These are phyloP conservation scores for Drosophila chauvacae DNA, from an alignment of 1,140 invertebrate genomes.

Conservation along the genomic window DNA sequence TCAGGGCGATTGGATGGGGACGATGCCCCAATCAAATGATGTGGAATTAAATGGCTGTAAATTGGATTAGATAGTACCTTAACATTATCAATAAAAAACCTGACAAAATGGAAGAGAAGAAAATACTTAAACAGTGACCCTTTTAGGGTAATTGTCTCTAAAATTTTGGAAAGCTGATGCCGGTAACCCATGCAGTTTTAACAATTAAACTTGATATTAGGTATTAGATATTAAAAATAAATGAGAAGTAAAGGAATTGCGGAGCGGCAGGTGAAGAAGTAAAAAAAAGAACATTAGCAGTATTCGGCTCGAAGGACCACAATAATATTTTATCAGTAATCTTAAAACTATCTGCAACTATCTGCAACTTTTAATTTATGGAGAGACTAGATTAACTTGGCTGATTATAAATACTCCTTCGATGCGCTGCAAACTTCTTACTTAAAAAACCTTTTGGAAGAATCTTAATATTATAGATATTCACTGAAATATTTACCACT, in stretches of 20 bases:
- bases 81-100: not conserved
- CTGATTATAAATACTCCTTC: not conserved
- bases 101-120: too few relatives aligned
- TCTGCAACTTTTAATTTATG: not conserved
- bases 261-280: too few relatives aligned
- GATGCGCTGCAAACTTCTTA: not conserved
- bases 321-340: too few relatives aligned
- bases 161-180: not conserved
- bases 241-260: too few relatives aligned
- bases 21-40: conserved; percentile 17
- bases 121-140: not conserved
- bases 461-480: not conserved
- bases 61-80: not conserved
- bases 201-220: too few relatives aligned
- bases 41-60: conserved; percentile 7
- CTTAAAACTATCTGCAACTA: not conserved
- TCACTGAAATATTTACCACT: not conserved
- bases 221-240: too few relatives aligned
- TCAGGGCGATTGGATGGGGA: conserved; percentile 24
- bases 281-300: not conserved
- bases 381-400: too few relatives aligned
- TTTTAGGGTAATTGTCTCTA: not conserved
- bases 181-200: too few relatives aligned
- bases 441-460: not conserved
- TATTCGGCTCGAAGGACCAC: not conserved